Percentiles rank a stretch among this genome's conserved stretches.
Conservation (phyloP, 2,888 invertebrate species). For the Dasysyrphus tricinctus region DNA sequence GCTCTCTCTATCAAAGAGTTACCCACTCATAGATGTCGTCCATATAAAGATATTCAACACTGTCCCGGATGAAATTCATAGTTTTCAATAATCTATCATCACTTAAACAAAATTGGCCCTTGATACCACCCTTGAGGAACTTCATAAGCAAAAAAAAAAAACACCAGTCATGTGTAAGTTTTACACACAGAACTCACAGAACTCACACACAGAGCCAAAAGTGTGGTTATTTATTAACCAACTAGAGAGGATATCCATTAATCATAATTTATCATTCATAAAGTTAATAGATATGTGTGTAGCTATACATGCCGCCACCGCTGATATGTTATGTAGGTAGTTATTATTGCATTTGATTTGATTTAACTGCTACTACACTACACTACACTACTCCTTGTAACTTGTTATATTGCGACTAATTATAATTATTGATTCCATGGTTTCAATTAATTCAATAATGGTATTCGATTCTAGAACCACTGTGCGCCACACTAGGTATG, state of each 20-base stretch:
- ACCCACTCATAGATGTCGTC: too few species aligned
- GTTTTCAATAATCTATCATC: constrained; percentile 5
- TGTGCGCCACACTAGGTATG: background rate
- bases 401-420: constrained; percentile 22
- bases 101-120: constrained; percentile 5
- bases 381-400: constrained; percentile 1
- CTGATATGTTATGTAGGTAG: background rate
- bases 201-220: background rate
- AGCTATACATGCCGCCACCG: background rate
- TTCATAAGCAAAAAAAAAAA: constrained; percentile 4
- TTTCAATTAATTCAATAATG: constrained; percentile 33
- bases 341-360: constrained; percentile 20
- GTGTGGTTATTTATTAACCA: constrained; percentile 22
- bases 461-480: background rate
- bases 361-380: background rate
- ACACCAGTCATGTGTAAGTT: background rate
- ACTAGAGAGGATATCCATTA: constrained; percentile 13
- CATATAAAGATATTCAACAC: too few species aligned
- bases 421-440: constrained; percentile 43
- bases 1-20: too few species aligned
- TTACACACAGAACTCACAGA: background rate
- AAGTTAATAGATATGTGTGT: background rate
- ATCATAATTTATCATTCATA: constrained; percentile 12
- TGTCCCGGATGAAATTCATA: background rate
- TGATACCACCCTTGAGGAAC: background rate